Evolutionary conservation across 2,888 invertebrate species (phyloP).

Genomic region (Lithosia quadra): DNA sequence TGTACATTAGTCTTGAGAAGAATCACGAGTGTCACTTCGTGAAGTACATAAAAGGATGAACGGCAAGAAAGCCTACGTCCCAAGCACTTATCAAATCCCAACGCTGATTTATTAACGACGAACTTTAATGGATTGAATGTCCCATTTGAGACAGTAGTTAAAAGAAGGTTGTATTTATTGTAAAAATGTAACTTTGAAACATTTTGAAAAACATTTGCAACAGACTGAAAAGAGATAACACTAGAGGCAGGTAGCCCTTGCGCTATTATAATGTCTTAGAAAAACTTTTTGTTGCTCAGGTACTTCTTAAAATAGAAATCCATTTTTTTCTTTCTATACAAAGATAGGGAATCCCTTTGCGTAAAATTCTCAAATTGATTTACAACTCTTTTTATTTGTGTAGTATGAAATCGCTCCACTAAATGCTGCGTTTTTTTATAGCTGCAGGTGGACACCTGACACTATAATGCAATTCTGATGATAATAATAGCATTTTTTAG

Average conservation of each 20-base stretch:
- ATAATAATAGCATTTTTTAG: background rate
- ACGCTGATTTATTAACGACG: background rate
- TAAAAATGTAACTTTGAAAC: background rate
- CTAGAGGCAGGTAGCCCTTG: constrained; percentile 6
- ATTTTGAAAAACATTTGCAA: background rate
- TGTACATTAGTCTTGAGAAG: background rate
- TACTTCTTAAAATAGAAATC: constrained; percentile 24
- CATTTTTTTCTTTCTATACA: constrained; percentile 14
- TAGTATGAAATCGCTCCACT: background rate
- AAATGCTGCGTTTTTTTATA: background rate
- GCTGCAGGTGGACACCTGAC: background rate
- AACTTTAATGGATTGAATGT: background rate
- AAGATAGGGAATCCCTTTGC: constrained; percentile 26
- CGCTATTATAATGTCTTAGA: constrained; percentile 1
- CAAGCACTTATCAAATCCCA: background rate
- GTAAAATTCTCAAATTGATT: constrained; percentile 27
- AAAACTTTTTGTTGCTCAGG: constrained; percentile 45
- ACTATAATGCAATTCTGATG: background rate
- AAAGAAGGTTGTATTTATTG: background rate
- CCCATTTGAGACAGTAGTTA: background rate
- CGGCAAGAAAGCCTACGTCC: background rate
- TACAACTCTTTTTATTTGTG: constrained; percentile 18
- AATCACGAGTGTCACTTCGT: background rate
- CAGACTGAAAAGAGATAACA: background rate
- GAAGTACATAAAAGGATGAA: background rate